These are phyloP conservation scores for Chamaetylas fuelleborni DNA, from an alignment of 2,113 vertebrate species.

Conservation along the genomic window DNA sequence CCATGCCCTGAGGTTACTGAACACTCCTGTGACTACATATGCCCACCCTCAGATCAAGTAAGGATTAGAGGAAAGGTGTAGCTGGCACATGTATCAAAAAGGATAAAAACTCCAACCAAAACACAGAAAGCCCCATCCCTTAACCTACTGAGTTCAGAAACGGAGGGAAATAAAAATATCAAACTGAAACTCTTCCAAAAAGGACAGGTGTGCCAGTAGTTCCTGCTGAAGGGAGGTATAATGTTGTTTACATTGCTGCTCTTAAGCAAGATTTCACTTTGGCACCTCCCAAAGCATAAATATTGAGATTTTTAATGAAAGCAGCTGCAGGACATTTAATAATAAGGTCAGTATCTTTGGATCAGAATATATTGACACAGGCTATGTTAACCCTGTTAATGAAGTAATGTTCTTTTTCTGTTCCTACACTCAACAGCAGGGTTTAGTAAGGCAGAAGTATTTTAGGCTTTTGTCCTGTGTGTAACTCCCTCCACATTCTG, in stretches of 20 bases:
- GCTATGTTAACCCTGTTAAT: background rate
- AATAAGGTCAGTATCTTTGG: background rate
- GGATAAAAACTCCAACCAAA: background rate
- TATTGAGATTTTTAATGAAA: conserved; percentile 1
- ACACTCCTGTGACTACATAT: background rate
- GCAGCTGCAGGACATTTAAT: background rate
- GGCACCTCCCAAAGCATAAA: conserved; percentile 35
- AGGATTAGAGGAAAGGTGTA: background rate
- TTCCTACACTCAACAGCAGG: background rate
- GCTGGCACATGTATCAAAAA: conserved; percentile 25
- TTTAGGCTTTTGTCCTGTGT: background rate
- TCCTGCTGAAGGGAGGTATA: background rate
- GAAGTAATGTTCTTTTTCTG: background rate
- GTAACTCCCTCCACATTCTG: background rate
- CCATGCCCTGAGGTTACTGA: conserved; percentile 6
- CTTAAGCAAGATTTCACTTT: background rate
- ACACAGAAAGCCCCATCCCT: background rate
- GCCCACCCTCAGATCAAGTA: background rate
- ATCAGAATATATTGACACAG: background rate
- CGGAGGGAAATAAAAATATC: conserved; percentile 51
- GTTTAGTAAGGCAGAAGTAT: background rate
- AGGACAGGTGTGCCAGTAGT: conserved; percentile 67
- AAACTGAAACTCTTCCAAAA: conserved; percentile 64
- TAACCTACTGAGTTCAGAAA: background rate
- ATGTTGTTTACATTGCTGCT: conserved; percentile 30